Percentiles rank a stretch among this genome's conserved stretches.
Evolutionary conservation across 2,113 vertebrate species (phyloP).

Genomic region (Mastomys natalensis): DNA sequence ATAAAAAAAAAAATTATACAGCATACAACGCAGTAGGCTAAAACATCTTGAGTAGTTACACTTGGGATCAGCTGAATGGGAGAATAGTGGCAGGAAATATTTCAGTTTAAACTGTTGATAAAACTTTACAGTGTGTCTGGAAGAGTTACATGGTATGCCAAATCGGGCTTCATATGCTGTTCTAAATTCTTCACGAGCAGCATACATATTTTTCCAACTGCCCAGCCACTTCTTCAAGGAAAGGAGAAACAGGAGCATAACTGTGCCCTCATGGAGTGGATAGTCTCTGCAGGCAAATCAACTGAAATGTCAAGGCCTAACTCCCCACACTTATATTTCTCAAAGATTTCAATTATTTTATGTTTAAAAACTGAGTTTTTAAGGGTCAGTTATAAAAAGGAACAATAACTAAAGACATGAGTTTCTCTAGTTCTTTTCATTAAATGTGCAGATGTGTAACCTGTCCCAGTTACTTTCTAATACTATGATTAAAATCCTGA

Average conservation of each 20-base stretch:
- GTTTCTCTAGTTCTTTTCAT: slow-evolving; percentile 53
- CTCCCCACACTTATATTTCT: neutral
- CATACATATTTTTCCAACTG: slow-evolving; percentile 2
- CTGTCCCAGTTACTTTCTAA: neutral
- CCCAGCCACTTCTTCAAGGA: slow-evolving; percentile 28
- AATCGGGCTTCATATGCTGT: slow-evolving; percentile 31
- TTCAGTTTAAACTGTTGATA: slow-evolving; percentile 28
- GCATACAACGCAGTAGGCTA: neutral
- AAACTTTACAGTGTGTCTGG: slow-evolving; percentile 15
- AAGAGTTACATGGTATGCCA: slow-evolving; percentile 16
- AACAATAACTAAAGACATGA: neutral
- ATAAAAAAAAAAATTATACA: neutral
- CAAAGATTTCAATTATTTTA: neutral
- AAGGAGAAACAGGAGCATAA: neutral
- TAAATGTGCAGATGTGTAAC: neutral
- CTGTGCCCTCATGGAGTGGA: neutral
- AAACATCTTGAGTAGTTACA: neutral
- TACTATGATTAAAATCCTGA: neutral
- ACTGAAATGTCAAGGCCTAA: neutral
- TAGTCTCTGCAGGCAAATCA: neutral
- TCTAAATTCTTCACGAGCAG: neutral
- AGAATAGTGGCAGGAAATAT: neutral
- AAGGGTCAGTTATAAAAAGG: neutral
- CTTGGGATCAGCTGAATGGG: neutral
- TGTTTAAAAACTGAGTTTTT: slow-evolving; percentile 38